These are phyloP conservation scores for fruit fly (Drosophila melanogaster) DNA, from an alignment of 1,140 invertebrate species.

Conservation along the genomic window DNA sequence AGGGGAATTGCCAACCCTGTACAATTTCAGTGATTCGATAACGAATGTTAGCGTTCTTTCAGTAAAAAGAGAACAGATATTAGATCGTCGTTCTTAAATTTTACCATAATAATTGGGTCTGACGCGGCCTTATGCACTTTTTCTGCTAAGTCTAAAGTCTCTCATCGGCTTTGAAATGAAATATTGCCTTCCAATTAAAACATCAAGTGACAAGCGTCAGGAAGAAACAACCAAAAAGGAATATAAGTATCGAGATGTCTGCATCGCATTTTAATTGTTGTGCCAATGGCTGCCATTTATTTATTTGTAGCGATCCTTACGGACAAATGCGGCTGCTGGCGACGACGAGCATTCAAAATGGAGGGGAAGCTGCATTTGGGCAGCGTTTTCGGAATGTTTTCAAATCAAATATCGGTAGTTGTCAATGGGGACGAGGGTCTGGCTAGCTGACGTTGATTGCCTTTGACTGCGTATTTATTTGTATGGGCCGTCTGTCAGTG, in stretches of 20 bases:
- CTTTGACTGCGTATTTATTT: conserved; percentile 79
- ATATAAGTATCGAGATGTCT: conserved; percentile 40
- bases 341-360: conserved; percentile 55
- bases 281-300: conserved; percentile 49
- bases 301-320: conserved; percentile 57
- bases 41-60: too few relatives aligned
- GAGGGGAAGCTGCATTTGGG: conserved; percentile 45
- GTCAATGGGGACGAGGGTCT: conserved; percentile 32
- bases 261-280: conserved; percentile 58
- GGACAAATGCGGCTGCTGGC: conserved; percentile 52
- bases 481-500: conserved; percentile 40
- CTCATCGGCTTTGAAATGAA: conserved; percentile 11
- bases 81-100: neutral
- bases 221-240: conserved; percentile 19
- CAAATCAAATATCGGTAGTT: conserved; percentile 78
- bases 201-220: conserved; percentile 47
- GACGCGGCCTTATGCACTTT: too few relatives aligned
- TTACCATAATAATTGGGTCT: too few relatives aligned
- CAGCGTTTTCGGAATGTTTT: conserved; percentile 72
- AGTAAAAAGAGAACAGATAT: too few relatives aligned
- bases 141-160: neutral
- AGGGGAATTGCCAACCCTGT: too few relatives aligned
- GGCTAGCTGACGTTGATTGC: conserved; percentile 64
- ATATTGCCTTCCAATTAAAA: conserved; percentile 50
- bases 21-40: too few relatives aligned